Evolutionary conservation across 2,888 invertebrate species (phyloP), one percentile per base, ranked within the genome.

Genomic region (Stenichneumon culpator): DNA sequence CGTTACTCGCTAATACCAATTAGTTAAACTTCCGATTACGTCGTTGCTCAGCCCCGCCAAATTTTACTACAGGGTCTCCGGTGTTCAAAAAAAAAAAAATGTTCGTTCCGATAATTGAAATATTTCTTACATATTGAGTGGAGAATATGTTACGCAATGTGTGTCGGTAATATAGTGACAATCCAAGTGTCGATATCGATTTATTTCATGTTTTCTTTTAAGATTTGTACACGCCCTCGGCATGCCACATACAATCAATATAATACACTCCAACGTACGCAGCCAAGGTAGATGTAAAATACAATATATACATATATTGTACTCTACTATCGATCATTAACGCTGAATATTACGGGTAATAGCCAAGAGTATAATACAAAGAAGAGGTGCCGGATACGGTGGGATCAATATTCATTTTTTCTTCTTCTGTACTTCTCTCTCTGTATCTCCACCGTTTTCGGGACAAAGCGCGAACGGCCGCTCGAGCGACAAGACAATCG

Each of bases 221-320:
- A 88, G 90, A 92, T 92, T 92, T 92, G 92, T 92, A 92, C 92
- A 92, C 91, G 92, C 91, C 92, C 92, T 92, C 87, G 88, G 91
- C 91, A 92, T 92, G 90, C 92, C 90, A 92, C 91, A 91, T 90
- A 92, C 89, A 91, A 91, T 90, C 90, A 91, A 91, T 92, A 92
- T 92, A 89, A 91, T 92, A 92, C 92, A 92, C 88, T 91, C 89
- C 90, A 92, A 92, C 89, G 90, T 90, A 92, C 91, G 91, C 90
- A 92, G 90, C 92, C 91, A 92, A 90, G 92, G 91, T 90, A 91
- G 88, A 91, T 89, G 91, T 90, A 91, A 92, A 91, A 92, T 92
- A 92, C 91, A 91, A 92, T 92, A 92, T 91, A 91, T 88, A 89
- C 89, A 87, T 91, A 90, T 90, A 88, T 91, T 89, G 90, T 92